These are phyloP conservation scores for Rhingia campestris DNA, from an alignment of 2,888 invertebrate species.

Conservation along the genomic window DNA sequence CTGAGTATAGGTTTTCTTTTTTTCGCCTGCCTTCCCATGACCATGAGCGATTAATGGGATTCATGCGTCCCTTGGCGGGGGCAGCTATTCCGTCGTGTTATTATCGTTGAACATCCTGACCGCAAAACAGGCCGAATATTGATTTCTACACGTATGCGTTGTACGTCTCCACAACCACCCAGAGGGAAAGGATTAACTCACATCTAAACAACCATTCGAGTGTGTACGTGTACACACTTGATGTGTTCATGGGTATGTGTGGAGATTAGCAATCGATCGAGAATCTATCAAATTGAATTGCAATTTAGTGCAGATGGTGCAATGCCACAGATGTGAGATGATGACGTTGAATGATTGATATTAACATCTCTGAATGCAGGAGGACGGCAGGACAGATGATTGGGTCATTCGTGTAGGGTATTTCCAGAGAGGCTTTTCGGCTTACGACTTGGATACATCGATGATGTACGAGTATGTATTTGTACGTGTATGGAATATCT, in stretches of 20 bases:
- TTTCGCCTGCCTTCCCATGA: constrained; percentile 1
- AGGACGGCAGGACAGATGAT: constrained; percentile 3
- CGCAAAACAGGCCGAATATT: constrained; percentile 68
- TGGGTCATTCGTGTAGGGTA: constrained; percentile 14
- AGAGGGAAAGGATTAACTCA: constrained; percentile 3
- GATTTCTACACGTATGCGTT: constrained; percentile 55
- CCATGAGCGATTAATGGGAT: neutral
- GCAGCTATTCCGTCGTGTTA: constrained; percentile 31
- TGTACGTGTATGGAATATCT: constrained; percentile 24
- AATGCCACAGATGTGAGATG: constrained; percentile 52
- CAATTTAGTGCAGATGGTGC: constrained; percentile 65
- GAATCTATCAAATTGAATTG: constrained; percentile 69
- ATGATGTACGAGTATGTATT: constrained; percentile 7
- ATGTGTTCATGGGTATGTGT: constrained; percentile 2
- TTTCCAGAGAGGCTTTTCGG: constrained; percentile 33
- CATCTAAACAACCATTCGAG: too few species aligned
- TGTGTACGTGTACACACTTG: constrained; percentile 2
- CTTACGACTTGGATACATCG: constrained; percentile 4
- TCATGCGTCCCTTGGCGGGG: constrained; percentile 54
- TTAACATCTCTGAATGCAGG: constrained; percentile 30
- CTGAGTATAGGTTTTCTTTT: constrained; percentile 44
- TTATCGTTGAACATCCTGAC: constrained; percentile 43
- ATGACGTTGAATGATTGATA: constrained; percentile 64
- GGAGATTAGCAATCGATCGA: constrained; percentile 61
- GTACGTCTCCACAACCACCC: constrained; percentile 16